Evolutionary conservation across 2,797 vertebrate genomes (phyloP), one percentile per base, ranked within the genome.

Genomic region (Distichodus sexfasciatus): DNA sequence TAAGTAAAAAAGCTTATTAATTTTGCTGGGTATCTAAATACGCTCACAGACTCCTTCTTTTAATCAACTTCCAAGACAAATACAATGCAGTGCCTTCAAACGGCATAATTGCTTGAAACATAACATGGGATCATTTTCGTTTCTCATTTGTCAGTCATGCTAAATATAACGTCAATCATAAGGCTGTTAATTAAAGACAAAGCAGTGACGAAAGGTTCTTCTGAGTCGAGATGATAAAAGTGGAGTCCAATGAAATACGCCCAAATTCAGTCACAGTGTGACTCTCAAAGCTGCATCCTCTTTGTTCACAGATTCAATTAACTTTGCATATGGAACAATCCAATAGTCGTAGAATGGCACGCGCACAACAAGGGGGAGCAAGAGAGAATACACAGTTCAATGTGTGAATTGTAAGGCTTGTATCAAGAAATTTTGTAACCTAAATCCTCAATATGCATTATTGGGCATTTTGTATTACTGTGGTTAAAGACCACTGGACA

Each of bases 251-350:
- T 19, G 55, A 72, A 74, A 77, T 78, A 63, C 71, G 82, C 84
- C 80, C 38, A 61, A 79, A 83, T 74, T 63, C 74, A 76, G 76
- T 77, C 82, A 81, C 66, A 76, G 53, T 81, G 76, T 79, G 31
- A 65, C 79, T 79, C 79, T 76, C 47, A 71, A 71, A 77, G 76
- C 75, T 76, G 62, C 71, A 17, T 58, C 24, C 73, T 76, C 66
- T 80, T 82, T 82, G 76, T 85, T 82, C 77, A 60, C 50, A 66
- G 72, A 82, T 84, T 84, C 60, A 70, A 84, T 84, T 82, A 67
- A 69, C 51, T 79, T 79, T 81, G 69, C 73, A 80, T 75, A 71
- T 74, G 76, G 69, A 83, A 76, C 55, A 74, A 81, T 77, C 66
- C 75, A 69, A 63, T 47, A 63, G 54, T 71, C 71, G 77, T 67